Percentiles rank a stretch among this genome's conserved stretches.
These are phyloP conservation scores for Macrostomum lignano DNA, from an alignment of 1,140 invertebrate genomes.

Conservation along the genomic window DNA sequence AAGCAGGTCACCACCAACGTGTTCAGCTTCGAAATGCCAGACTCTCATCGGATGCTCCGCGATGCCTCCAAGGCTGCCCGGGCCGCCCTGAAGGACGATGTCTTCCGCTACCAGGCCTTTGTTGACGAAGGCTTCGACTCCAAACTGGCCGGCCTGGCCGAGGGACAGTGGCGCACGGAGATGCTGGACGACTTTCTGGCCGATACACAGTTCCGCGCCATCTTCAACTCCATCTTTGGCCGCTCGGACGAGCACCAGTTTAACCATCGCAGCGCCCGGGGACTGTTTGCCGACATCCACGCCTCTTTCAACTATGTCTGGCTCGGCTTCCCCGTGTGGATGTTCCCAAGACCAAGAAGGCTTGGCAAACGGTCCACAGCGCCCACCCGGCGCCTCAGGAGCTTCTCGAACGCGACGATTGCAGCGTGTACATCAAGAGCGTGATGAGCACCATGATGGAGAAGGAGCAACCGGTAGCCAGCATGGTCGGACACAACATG, in stretches of 20 bases:
- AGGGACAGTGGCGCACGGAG: constrained; percentile 3
- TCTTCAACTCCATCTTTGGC: constrained; percentile 27
- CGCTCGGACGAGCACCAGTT: constrained; percentile 11
- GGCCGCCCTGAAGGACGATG: constrained; percentile 12
- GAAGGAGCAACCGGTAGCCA: constrained; percentile 15
- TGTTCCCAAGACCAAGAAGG: constrained; percentile 17
- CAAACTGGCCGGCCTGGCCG: constrained; percentile 4
- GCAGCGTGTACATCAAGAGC: constrained; percentile 21
- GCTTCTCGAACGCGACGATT: constrained; percentile 13
- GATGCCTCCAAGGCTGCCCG: constrained; percentile 21
- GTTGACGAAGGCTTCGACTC: constrained; percentile 7
- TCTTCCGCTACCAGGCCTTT: constrained; percentile 8
- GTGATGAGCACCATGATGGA: constrained; percentile 17
- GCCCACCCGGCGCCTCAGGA: constrained; percentile 14
- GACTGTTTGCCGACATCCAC: constrained; percentile 22
- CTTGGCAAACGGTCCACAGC: constrained; percentile 14
- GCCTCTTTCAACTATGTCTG: constrained; percentile 27
- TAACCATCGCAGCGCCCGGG: constrained; percentile 14
- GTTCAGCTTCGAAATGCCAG: constrained; percentile 18
- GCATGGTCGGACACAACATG: constrained; percentile 25
- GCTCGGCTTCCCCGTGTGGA: constrained; percentile 17
- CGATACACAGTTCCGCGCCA: constrained; percentile 17
- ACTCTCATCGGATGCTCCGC: constrained; percentile 20
- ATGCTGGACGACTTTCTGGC: constrained; percentile 16
- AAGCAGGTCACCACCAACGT: constrained; percentile 25